These are phyloP conservation scores for Eretmocerus hayati DNA, from an alignment of 2,888 invertebrate species.

Conservation along the genomic window DNA sequence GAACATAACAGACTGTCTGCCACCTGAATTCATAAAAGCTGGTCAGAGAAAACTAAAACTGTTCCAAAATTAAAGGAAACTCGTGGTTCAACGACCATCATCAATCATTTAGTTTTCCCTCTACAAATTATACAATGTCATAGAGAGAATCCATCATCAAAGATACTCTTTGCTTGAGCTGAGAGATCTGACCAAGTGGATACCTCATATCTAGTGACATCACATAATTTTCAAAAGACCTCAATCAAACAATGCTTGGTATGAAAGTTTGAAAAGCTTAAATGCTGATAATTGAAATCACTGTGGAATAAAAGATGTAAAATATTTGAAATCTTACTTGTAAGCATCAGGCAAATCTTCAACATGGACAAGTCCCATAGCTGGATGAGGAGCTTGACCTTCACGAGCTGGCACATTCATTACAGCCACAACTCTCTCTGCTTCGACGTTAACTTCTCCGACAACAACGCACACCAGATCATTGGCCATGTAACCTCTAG, in stretches of 20 bases:
- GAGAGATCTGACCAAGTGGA: too few species aligned
- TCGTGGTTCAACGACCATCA: constrained; percentile 12
- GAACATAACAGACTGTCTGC: constrained; percentile 44
- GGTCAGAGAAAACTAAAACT: constrained; percentile 39
- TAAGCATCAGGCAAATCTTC: constrained; percentile 76
- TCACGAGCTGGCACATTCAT: constrained; percentile 74
- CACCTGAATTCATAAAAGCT: constrained; percentile 48
- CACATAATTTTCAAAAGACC: constrained; percentile 13
- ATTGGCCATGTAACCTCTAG: constrained; percentile 71
- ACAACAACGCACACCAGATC: constrained; percentile 86
- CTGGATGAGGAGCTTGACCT: constrained; percentile 64
- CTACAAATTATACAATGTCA: constrained; percentile 2
- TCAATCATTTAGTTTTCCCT: constrained; percentile 5
- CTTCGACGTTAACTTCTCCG: constrained; percentile 76
- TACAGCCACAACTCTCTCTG: constrained; percentile 80
- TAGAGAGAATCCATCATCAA: too few species aligned
- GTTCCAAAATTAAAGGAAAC: neutral
- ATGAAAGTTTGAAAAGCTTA: constrained; percentile 4
- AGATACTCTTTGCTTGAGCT: too few species aligned
- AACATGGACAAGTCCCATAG: constrained; percentile 75
- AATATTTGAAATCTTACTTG: constrained; percentile 57
- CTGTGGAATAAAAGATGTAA: neutral
- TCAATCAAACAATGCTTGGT: constrained; percentile 7
- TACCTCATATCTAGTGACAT: too few species aligned
- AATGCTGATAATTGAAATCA: neutral